Conservation (phyloP, 2,888 invertebrate genomes). For the Lysandra coridon region DNA sequence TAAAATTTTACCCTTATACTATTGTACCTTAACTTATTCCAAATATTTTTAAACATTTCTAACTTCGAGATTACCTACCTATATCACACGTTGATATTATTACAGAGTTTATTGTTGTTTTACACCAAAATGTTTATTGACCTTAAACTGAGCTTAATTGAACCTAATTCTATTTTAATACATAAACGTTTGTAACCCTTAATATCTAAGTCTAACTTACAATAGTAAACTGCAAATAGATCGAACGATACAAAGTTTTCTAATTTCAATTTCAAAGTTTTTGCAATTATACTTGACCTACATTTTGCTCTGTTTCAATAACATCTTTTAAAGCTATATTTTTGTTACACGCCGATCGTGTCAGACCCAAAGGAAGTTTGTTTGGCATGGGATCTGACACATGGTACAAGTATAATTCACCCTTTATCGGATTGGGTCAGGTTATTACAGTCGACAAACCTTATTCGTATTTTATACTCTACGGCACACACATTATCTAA, state of each 20-base stretch:
- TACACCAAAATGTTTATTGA: slow-evolving; percentile 30
- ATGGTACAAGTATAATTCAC: not conserved
- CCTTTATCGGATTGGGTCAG: not conserved
- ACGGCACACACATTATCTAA: not conserved
- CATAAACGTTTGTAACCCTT: not conserved
- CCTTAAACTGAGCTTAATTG: slow-evolving; percentile 18
- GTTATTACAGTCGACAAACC: not conserved
- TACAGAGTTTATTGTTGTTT: slow-evolving; percentile 32
- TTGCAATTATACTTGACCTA: not conserved
- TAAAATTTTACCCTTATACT: not conserved
- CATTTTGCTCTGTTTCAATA: not conserved
- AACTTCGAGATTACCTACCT: not conserved
- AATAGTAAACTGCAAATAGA: not conserved
- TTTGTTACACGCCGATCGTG: not conserved
- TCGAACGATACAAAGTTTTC: slow-evolving; percentile 8
- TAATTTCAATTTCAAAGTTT: slow-evolving; percentile 2
- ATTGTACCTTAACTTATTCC: not conserved
- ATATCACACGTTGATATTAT: slow-evolving; percentile 10
- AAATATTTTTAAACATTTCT: not conserved
- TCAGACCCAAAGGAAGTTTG: not conserved
- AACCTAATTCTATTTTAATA: not conserved
- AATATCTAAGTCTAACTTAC: not conserved
- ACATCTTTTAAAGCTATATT: not conserved
- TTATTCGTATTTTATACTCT: not conserved
- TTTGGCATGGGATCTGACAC: not conserved